phyloP scores from a whole-genome alignment of 2,113 vertebrate species.

The Canis aureus region DNA sequence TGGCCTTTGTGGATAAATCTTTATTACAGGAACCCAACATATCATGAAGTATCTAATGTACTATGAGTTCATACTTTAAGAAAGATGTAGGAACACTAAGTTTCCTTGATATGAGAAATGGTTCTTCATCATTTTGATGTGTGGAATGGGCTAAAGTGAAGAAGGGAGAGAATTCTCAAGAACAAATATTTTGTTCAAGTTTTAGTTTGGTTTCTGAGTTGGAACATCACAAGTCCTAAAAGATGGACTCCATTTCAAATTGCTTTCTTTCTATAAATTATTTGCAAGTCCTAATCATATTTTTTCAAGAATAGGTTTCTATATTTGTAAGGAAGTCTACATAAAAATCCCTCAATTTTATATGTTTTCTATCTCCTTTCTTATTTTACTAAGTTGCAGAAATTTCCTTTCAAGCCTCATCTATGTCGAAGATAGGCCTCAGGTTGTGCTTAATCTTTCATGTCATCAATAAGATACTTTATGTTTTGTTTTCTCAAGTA shows the following conservation, averaged over 20 bases:
- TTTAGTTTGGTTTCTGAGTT: constrained; percentile 61
- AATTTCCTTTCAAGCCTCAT: neutral
- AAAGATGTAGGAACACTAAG: neutral
- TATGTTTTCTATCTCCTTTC: neutral
- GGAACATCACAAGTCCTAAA: constrained; percentile 44
- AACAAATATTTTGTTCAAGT: constrained; percentile 44
- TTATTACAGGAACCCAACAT: neutral
- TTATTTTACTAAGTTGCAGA: constrained; percentile 38
- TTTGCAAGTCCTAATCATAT: constrained; percentile 56
- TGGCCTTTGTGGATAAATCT: neutral
- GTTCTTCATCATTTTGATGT: constrained; percentile 1
- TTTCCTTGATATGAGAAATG: constrained; percentile 42
- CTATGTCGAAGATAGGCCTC: neutral
- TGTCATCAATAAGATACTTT: neutral
- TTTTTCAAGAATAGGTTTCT: constrained; percentile 59
- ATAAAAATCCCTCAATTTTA: constrained; percentile 24
- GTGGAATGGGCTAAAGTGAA: neutral
- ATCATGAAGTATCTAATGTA: neutral
- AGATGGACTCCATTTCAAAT: neutral
- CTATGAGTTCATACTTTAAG: neutral
- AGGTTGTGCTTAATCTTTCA: neutral
- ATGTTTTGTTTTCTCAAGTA: neutral
- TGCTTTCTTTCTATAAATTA: constrained; percentile 58
- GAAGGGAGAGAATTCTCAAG: constrained; percentile 39
- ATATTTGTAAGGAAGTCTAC: constrained; percentile 12